Conservation (phyloP, 2,888 invertebrate species). For the Tenthredo scrophulariae region DNA sequence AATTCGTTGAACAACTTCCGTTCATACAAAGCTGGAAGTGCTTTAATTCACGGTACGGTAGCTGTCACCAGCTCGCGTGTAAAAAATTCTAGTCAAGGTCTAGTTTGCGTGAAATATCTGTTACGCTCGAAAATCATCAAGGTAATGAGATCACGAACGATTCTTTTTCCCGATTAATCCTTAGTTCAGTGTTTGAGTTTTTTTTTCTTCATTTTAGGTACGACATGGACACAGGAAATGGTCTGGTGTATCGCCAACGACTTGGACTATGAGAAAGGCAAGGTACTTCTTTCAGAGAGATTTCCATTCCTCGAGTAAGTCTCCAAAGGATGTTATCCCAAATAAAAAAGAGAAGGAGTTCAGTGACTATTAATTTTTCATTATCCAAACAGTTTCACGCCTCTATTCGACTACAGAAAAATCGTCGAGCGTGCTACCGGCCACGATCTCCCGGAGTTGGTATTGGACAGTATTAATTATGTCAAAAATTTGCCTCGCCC, state of each 20-base stretch:
- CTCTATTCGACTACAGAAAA: slow-evolving; percentile 76
- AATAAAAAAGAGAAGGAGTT: background rate
- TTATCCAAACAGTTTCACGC: slow-evolving; percentile 60
- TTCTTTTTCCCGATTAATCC: background rate
- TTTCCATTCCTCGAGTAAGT: slow-evolving; percentile 88
- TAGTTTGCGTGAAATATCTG: slow-evolving; percentile 17
- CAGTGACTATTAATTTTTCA: background rate
- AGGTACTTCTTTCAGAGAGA: slow-evolving; percentile 80
- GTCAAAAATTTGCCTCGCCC: slow-evolving; percentile 79
- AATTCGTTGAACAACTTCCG: background rate
- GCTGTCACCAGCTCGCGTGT: background rate
- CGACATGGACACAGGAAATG: slow-evolving; percentile 90
- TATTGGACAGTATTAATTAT: slow-evolving; percentile 67
- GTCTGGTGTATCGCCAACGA: slow-evolving; percentile 85
- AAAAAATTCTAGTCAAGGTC: slow-evolving; percentile 29
- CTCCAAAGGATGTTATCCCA: background rate
- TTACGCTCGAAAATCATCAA: background rate
- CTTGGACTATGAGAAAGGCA: slow-evolving; percentile 82
- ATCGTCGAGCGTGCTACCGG: slow-evolving; percentile 68
- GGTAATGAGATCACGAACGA: slow-evolving; percentile 16
- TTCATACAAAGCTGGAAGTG: background rate
- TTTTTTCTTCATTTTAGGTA: slow-evolving; percentile 79
- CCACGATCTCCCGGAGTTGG: slow-evolving; percentile 64
- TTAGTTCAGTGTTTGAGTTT: slow-evolving; percentile 8
- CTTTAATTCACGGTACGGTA: slow-evolving; percentile 4